A percentile compares a stretch with the other conserved stretches of the same genome.
phyloP scores from a whole-genome alignment of 2,888 invertebrate species.

The Pyrocoelia pectoralis region DNA sequence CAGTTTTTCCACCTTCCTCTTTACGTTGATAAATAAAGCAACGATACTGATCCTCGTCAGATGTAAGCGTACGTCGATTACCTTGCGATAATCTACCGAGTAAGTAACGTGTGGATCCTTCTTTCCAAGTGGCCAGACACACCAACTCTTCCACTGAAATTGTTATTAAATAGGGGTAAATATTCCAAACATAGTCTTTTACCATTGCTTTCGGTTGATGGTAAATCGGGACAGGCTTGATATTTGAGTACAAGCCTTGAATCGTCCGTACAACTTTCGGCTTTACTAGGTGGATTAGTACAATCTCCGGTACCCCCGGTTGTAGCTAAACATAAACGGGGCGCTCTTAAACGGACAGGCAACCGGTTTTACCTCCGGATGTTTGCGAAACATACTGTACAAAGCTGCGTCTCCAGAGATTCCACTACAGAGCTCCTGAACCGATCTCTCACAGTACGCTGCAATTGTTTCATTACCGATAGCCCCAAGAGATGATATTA shows the following conservation, averaged over 20 bases:
- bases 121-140: conserved; percentile 85
- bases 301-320: conserved; percentile 78
- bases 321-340: conserved; percentile 84
- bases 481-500: conserved; percentile 40
- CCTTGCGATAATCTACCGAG: conserved; percentile 76
- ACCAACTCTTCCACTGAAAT: conserved; percentile 78
- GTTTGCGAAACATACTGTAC: conserved; percentile 78
- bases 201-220: conserved; percentile 81
- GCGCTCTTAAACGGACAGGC: conserved; percentile 82
- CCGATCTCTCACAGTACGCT: conserved; percentile 69
- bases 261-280: conserved; percentile 85
- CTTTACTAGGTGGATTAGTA: conserved; percentile 76
- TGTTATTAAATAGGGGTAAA: not conserved
- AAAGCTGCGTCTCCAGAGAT: conserved; percentile 77
- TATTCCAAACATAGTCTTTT: no score
- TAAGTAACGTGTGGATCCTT: conserved; percentile 80
- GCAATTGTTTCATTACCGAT: conserved; percentile 35
- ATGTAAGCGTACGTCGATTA: conserved; percentile 65
- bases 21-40: conserved; percentile 80
- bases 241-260: conserved; percentile 81
- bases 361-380: conserved; percentile 70
- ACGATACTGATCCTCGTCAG: conserved; percentile 80
- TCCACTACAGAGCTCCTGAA: conserved; percentile 70
- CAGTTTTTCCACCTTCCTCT: conserved; percentile 62
- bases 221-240: conserved; percentile 83